A percentile compares a stretch with the other conserved stretches of the same genome.
These are phyloP conservation scores for Epinotia bilunana DNA, from an alignment of 2,888 invertebrate species.

Conservation along the genomic window DNA sequence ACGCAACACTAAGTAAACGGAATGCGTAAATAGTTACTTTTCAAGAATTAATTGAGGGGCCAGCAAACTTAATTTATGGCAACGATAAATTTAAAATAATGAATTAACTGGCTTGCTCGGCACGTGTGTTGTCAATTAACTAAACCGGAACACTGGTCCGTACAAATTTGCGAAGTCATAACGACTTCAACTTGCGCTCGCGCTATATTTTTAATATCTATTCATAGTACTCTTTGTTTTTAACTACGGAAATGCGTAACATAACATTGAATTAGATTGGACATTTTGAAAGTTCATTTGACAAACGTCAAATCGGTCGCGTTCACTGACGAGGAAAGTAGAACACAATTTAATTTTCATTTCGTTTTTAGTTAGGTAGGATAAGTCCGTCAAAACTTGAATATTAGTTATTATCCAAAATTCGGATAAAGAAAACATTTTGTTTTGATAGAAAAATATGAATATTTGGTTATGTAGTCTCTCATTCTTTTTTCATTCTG, in stretches of 20 bases:
- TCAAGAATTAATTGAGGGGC: conserved; percentile 20
- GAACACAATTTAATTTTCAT: too few species aligned
- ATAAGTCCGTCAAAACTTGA: too few species aligned
- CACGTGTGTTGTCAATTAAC: conserved; percentile 35
- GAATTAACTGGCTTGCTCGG: conserved; percentile 10
- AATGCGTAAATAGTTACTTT: background rate
- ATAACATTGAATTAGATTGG: background rate
- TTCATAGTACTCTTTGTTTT: too few species aligned
- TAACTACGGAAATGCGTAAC: conserved; percentile 48
- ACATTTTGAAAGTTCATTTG: background rate
- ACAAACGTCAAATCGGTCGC: conserved; percentile 27
- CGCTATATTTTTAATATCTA: conserved; percentile 47
- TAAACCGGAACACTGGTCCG: conserved; percentile 18
- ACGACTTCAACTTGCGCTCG: conserved; percentile 7
- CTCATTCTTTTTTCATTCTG: too few species aligned
- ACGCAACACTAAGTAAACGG: background rate
- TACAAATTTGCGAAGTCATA: conserved; percentile 52
- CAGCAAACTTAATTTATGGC: background rate
- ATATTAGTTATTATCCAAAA: too few species aligned
- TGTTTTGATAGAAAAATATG: too few species aligned
- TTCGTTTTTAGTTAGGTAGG: too few species aligned
- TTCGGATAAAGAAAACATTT: too few species aligned
- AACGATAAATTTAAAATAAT: conserved; percentile 10
- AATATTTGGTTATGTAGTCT: too few species aligned
- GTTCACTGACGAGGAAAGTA: conserved; percentile 1